These are phyloP conservation scores for Notodonta dromedarius DNA, from an alignment of 2,888 invertebrate species.

Conservation along the genomic window DNA sequence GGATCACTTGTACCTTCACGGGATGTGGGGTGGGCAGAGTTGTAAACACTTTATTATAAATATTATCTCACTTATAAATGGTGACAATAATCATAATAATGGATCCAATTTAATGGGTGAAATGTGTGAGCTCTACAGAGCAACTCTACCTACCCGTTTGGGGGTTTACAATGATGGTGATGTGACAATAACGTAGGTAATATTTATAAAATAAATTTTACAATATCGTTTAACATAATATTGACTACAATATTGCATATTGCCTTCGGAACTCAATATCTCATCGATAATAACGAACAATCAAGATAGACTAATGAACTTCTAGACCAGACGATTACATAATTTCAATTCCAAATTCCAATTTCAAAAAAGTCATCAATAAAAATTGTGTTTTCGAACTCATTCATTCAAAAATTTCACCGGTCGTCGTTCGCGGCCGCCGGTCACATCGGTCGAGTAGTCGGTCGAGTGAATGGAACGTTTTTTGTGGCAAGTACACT, in stretches of 20 bases:
- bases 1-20: slow-evolving; percentile 6
- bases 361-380: slow-evolving; percentile 8
- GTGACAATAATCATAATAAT: too few species aligned
- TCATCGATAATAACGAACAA: not conserved
- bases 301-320: not conserved
- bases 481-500: slow-evolving; percentile 77
- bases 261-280: too few species aligned
- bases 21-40: not conserved
- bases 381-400: slow-evolving; percentile 30
- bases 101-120: too few species aligned
- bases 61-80: too few species aligned
- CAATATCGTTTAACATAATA: too few species aligned
- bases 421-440: slow-evolving; percentile 37
- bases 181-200: too few species aligned
- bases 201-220: too few species aligned
- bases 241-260: too few species aligned
- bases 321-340: not conserved
- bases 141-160: too few species aligned
- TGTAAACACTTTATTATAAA: not conserved
- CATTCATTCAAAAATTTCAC: slow-evolving; percentile 58
- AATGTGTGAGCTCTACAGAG: too few species aligned
- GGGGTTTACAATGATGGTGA: too few species aligned
- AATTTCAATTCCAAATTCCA: slow-evolving; percentile 3
- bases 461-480: slow-evolving; percentile 67
- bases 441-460: slow-evolving; percentile 41